Percentiles rank a stretch among this genome's conserved stretches.
Conservation (phyloP, 2,888 invertebrate species). For the Caenorhabditis sp. region DNA sequence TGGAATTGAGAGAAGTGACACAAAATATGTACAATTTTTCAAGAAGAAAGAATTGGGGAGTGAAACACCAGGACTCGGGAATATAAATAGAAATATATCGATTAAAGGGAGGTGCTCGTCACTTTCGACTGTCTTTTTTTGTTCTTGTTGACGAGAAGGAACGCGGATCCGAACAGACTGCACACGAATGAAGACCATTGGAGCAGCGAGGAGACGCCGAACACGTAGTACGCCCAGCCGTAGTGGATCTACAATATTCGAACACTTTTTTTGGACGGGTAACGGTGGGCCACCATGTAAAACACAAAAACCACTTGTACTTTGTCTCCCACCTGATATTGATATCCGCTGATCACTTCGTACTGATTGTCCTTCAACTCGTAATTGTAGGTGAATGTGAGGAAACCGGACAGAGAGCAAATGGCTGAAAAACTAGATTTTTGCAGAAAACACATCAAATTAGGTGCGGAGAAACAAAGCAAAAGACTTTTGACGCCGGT, state of each 20-base stretch:
- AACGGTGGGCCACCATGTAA: no score
- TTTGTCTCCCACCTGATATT: conserved; percentile 33
- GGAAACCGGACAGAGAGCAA: conserved; percentile 60
- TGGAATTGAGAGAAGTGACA: no score
- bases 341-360: conserved; percentile 59
- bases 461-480: no score
- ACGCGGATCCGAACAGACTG: conserved; percentile 59
- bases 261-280: background rate
- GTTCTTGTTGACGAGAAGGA: conserved; percentile 53
- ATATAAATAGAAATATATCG: no score
- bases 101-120: conserved; percentile 30
- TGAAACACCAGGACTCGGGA: no score
- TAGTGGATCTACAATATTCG: conserved; percentile 63
- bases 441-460: no score
- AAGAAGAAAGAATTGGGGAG: no score
- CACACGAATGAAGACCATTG: conserved; percentile 57
- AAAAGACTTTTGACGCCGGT: no score
- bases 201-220: conserved; percentile 57
- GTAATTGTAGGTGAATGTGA: conserved; percentile 66
- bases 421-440: conserved; percentile 58
- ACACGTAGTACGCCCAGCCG: conserved; percentile 69
- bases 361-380: conserved; percentile 67
- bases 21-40: no score
- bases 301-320: background rate
- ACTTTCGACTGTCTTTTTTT: conserved; percentile 56